Evolutionary conservation across 2,113 vertebrate species (phyloP), one percentile per base, ranked within the genome.

Genomic region (Malurus cyaneus): DNA sequence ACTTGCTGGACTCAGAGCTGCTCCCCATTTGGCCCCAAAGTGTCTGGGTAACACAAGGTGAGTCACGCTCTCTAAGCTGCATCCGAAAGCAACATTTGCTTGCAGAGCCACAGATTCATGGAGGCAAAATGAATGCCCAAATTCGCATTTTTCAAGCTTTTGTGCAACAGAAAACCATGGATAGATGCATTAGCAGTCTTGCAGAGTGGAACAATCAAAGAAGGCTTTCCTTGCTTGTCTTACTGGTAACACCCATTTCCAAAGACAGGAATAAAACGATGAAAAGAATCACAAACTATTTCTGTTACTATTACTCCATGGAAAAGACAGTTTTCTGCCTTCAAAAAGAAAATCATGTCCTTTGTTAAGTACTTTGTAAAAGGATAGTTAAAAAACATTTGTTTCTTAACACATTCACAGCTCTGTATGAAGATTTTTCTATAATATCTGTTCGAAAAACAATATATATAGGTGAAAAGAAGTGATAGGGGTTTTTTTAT

Each of bases 401-500:
- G 23, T 31, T 81, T 89, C 71, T 80, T 96, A 94, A 89, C 34
- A 81, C 21, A 57, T 76, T 94, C 41, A 80, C 47, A 47, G 2
- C 4, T 47, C 39, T 10, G 3, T 18, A 52, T 14, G 25, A 72
- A 41, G 19, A 44, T n/a, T 39, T 60, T 78, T 29, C 79, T 92
- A 61, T 80, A 95, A 36, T 69, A 77, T 70, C 69, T 91, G 24
- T 72, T 91, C 73, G 70, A 88, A 59, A 97, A 92, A 64, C 50
- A 94, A 57, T 70, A 64, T 18, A 85, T 34, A 73, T 25, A 89
- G 36, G 78, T 8, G n/a, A 84, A 47, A 85, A 76, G 47, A 53
- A 52, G 28, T n/a, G 26, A 16, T 17, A 12, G 9, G 1, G 2
- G 1, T 15, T 13, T 36, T 24, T 29, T 34, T 2, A 71, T 66